Percentiles rank a stretch among this genome's conserved stretches.
Evolutionary conservation across 1,140 invertebrate genomes (phyloP).

Genomic region (Colletes latitarsis): DNA sequence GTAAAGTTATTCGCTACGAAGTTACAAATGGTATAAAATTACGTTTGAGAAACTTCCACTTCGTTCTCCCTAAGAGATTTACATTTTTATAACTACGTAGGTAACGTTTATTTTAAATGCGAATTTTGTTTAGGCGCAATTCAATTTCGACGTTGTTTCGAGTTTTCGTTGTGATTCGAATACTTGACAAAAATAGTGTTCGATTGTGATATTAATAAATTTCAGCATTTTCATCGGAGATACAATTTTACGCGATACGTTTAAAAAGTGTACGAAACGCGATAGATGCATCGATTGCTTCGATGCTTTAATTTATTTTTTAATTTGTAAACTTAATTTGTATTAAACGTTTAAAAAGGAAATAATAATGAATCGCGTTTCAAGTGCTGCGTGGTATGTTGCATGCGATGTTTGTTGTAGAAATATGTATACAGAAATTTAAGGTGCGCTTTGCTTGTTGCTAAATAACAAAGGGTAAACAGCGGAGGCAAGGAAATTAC

Average conservation of each 20-base stretch:
- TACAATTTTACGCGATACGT: not conserved
- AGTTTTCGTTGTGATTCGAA: not conserved
- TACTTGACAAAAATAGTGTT: not conserved
- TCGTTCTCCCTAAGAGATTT: not conserved
- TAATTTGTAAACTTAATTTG: too few species aligned
- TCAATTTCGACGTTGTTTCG: not conserved
- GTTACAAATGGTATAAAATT: constrained; percentile 27
- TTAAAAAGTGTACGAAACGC: not conserved
- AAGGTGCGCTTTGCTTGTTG: constrained; percentile 13
- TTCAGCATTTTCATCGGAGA: not conserved
- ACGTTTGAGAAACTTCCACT: constrained; percentile 15
- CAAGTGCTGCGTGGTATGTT: not conserved
- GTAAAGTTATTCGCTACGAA: constrained; percentile 23
- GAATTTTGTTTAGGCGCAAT: too few species aligned
- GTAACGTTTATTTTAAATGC: not conserved
- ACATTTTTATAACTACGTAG: not conserved
- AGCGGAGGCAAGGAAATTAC: constrained; percentile 25
- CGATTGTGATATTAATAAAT: not conserved
- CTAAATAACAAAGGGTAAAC: constrained; percentile 30
- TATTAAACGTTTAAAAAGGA: too few species aligned
- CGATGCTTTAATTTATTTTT: too few species aligned
- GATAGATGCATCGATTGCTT: not conserved
- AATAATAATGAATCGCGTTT: not conserved
- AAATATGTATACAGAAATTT: constrained; percentile 32
- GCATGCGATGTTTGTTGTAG: constrained; percentile 23